Conservation (phyloP, 1,140 invertebrate genomes). For the Tetramorium alpestre region DNA sequence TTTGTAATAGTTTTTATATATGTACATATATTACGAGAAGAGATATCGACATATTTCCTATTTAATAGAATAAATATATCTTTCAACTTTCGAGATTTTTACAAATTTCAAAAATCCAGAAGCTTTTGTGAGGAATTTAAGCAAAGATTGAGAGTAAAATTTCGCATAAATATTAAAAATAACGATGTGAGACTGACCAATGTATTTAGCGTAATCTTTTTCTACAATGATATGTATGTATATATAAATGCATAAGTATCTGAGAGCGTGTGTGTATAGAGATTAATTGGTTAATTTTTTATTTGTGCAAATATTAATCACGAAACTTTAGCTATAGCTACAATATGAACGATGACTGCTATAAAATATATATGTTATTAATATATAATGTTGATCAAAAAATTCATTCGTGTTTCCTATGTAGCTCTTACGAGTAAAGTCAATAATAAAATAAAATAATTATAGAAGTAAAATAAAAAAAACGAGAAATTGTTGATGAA, state of each 20-base stretch:
- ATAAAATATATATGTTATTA: constrained; percentile 79
- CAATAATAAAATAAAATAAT: constrained; percentile 14
- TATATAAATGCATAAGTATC: neutral
- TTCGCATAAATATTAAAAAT: constrained; percentile 72
- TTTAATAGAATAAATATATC: neutral
- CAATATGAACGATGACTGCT: constrained; percentile 80
- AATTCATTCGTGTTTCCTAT: constrained; percentile 33
- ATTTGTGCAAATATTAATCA: constrained; percentile 75
- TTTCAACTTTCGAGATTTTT: neutral
- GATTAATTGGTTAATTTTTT: constrained; percentile 70
- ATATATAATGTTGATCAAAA: constrained; percentile 59
- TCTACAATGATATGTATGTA: constrained; percentile 67
- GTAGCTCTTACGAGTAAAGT: neutral
- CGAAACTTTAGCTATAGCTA: constrained; percentile 74
- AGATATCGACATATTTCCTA: neutral
- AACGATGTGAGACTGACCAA: constrained; percentile 85
- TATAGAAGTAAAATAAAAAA: neutral
- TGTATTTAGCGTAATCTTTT: constrained; percentile 82
- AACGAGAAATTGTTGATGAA: neutral
- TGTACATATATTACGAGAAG: neutral
- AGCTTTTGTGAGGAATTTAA: constrained; percentile 27
- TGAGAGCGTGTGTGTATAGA: constrained; percentile 38
- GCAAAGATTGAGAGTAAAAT: constrained; percentile 27
- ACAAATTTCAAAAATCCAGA: neutral
- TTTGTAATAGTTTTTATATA: neutral